These are phyloP conservation scores for Loripinus fragilis DNA, from an alignment of 2,888 invertebrate species.

Conservation along the genomic window DNA sequence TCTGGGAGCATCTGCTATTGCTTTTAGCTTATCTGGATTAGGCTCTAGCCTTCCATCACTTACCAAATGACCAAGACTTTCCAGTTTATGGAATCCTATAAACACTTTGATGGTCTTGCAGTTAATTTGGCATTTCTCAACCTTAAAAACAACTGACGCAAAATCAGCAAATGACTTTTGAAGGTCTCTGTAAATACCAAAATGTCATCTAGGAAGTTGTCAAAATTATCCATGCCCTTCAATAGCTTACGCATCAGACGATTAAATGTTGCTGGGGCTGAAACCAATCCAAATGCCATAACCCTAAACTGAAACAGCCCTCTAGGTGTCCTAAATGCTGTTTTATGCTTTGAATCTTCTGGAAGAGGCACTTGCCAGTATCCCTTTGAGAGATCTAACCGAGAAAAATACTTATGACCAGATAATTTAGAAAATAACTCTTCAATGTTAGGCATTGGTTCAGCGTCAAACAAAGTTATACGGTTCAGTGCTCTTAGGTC, in stretches of 20 bases:
- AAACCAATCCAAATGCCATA: no score
- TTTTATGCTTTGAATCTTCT: slow-evolving; percentile 31
- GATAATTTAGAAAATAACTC: slow-evolving; percentile 43
- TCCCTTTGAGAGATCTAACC: slow-evolving; percentile 57
- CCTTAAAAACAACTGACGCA: not conserved
- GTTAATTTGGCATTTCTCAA: slow-evolving; percentile 6
- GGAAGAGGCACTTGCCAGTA: slow-evolving; percentile 61
- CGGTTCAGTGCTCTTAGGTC: slow-evolving; percentile 60
- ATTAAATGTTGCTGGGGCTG: no score
- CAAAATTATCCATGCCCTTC: not conserved
- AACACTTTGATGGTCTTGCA: slow-evolving; percentile 29
- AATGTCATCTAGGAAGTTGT: slow-evolving; percentile 14
- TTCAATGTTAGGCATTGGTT: no score
- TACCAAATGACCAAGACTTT: no score
- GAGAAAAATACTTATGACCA: slow-evolving; percentile 47
- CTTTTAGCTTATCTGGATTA: no score
- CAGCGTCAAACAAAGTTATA: no score
- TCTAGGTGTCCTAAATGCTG: slow-evolving; percentile 49
- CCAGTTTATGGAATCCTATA: no score
- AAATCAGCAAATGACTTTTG: no score
- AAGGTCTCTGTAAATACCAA: no score
- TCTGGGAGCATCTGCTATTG: slow-evolving; percentile 32
- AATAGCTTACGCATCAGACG: not conserved
- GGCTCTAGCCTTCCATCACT: slow-evolving; percentile 25
- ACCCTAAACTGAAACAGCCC: slow-evolving; percentile 54